Evolutionary conservation across 2,888 invertebrate genomes (phyloP), one percentile per base, ranked within the genome.

Genomic region (Allophyes oxyacanthae): DNA sequence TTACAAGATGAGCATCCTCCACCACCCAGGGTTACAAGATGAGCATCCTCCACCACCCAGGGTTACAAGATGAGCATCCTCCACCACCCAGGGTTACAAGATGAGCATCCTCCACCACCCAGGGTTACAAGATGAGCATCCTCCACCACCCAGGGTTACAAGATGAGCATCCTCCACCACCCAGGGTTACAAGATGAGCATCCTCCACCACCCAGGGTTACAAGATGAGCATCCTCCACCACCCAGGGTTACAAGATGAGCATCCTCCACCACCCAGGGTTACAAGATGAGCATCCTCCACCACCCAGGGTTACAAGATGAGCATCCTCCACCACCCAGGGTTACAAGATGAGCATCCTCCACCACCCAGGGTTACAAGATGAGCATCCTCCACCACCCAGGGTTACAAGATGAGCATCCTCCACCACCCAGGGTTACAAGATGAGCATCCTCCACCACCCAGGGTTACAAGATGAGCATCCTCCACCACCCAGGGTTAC

Each of bases 211-310:
- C 34, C 44, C 34, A 53, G 28, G 51, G 40, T 48, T 61, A 55
- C 64, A n/a, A 59, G n/a, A n/a, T n/a, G n/a, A n/a, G n/a, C n/a
- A n/a, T n/a, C n/a, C n/a, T n/a, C n/a, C n/a, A n/a, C n/a, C n/a
- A 48, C 34, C 44, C 34, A 53, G 28, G 51, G 40, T 48, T 61
- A 55, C 64, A n/a, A 59, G n/a, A n/a, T n/a, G n/a, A n/a, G n/a
- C n/a, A n/a, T n/a, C n/a, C n/a, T n/a, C n/a, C n/a, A n/a, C n/a
- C n/a, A 48, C 34, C 44, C 34, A 53, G 28, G 51, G 40, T 48
- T 61, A 55, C 64, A n/a, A 59, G 44, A 41, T 36, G 60, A 51
- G 60, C 61, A 34, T 69, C 51, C 44, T 46, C 40, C 33, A n/a
- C n/a, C n/a, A n/a, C n/a, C n/a, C n/a, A n/a, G n/a, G n/a, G n/a